Evolutionary conservation across 2,113 vertebrate species (phyloP), one percentile per base, ranked within the genome.

Genomic region (Hemiscyllium ocellatum): DNA sequence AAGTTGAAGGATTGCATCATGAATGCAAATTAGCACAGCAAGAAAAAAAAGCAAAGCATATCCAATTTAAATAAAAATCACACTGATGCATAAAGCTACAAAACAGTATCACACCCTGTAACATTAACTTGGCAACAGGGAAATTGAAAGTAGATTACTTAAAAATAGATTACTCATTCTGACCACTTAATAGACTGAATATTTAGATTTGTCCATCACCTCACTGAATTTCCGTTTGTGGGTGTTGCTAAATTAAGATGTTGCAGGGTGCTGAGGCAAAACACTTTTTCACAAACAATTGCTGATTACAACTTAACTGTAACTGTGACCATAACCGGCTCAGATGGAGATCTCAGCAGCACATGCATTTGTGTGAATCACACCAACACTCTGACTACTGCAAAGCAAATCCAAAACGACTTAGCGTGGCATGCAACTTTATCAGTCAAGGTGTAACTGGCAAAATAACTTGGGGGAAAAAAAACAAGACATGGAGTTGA

Each of bases 351-450:
- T 13, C 26, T 95, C 69, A 26, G 42, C 42, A 50, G 42, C 47
- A 24, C 94, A 95, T 95, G 94, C 94, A 95, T 72, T 72, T 70
- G 26, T 26, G 42, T 33, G n/a, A 93, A 93, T 68, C 89, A 93
- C 89, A 93, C 61, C 89, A 93, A 20, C 22, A 93, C 89, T 22
- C 22, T 66, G 10, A 89, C 42, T 19, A 89, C 89, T 66, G 10
- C 61, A 65, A 65, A 93, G 89, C 89, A 66, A 66, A 17, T 93
- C n/a, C 65, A 66, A 83, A 66, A 93, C 22, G 89, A 66, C n/a
- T 37, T n/a, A 20, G 56, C 12, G 13, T 66, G 89, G 89, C 89
- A 93, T 93, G 89, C 89, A 33, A n/a, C 33, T 66, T n/a, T 93
- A 61, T 66, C 89, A 66, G 61, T 93, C 56, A 68, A 1, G 89